phyloP scores from a whole-genome alignment of 2,888 invertebrate genomes.

The Xylocampa areola region DNA sequence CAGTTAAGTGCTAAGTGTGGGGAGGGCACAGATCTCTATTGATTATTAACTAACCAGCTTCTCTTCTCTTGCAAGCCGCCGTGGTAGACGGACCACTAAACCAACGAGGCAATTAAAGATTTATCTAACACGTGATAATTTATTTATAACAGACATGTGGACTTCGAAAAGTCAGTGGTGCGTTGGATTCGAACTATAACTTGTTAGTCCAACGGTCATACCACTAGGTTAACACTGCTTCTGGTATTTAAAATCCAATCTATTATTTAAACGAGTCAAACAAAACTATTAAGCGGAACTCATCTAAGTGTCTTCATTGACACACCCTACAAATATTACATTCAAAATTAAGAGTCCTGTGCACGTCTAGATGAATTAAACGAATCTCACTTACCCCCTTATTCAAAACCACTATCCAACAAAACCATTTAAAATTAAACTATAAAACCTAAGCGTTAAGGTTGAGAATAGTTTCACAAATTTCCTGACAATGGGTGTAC shows the following conservation, averaged over 20 bases:
- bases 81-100: too few relatives aligned
- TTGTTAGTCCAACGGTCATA: too few relatives aligned
- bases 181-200: too few relatives aligned
- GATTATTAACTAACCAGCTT: too few relatives aligned
- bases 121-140: too few relatives aligned
- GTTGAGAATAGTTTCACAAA: conserved; percentile 48
- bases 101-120: too few relatives aligned
- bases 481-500: conserved; percentile 78
- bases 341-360: conserved; percentile 85
- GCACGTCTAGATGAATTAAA: conserved; percentile 88
- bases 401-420: conserved; percentile 58
- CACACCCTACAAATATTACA: conserved; percentile 67
- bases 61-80: too few relatives aligned
- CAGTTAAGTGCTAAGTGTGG: too few relatives aligned
- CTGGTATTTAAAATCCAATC: conserved; percentile 20
- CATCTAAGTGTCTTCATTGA: conserved; percentile 60
- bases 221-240: neutral
- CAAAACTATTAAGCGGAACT: conserved; percentile 47
- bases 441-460: conserved; percentile 44
- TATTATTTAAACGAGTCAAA: conserved; percentile 37
- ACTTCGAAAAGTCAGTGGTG: too few relatives aligned
- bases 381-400: conserved; percentile 86
- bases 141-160: too few relatives aligned
- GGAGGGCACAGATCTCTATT: too few relatives aligned
- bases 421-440: conserved; percentile 55